phyloP scores from a whole-genome alignment of 2,888 invertebrate genomes.

The Drosophila helvetica region DNA sequence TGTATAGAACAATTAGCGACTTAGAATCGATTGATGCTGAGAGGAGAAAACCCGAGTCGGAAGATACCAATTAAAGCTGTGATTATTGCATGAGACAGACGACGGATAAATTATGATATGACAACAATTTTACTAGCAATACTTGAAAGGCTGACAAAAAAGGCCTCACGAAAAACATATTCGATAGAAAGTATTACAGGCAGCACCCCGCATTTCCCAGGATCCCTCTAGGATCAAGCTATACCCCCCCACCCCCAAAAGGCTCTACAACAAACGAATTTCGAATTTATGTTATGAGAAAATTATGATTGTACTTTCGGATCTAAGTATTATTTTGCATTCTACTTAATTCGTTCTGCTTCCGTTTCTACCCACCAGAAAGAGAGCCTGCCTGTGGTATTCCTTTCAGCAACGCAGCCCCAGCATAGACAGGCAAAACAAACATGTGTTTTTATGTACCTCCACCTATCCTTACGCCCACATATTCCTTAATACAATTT shows the following conservation, averaged over 20 bases:
- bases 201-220: constrained; percentile 27
- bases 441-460: constrained; percentile 63
- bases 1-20: constrained; percentile 28
- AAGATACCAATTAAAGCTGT: constrained; percentile 61
- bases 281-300: constrained; percentile 47
- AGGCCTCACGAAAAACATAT: not conserved
- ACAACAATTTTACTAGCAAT: constrained; percentile 47
- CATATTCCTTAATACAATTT: constrained; percentile 58
- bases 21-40: constrained; percentile 31
- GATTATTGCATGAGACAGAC: constrained; percentile 60
- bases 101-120: constrained; percentile 16
- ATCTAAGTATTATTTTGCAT: constrained; percentile 50
- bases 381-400: not conserved
- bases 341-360: constrained; percentile 3
- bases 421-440: constrained; percentile 37
- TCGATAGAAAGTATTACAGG: constrained; percentile 36
- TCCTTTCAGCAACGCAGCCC: not conserved
- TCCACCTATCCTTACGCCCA: constrained; percentile 18
- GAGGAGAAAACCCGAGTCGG: constrained; percentile 49
- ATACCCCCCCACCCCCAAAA: constrained; percentile 3
- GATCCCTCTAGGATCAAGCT: constrained; percentile 19
- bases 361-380: not conserved
- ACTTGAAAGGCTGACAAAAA: constrained; percentile 24
- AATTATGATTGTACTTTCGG: constrained; percentile 27
- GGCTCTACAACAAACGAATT: constrained; percentile 48